A percentile compares a stretch with the other conserved stretches of the same genome.
Conservation (phyloP, 2,888 invertebrate species). For the Andrena marginata region DNA sequence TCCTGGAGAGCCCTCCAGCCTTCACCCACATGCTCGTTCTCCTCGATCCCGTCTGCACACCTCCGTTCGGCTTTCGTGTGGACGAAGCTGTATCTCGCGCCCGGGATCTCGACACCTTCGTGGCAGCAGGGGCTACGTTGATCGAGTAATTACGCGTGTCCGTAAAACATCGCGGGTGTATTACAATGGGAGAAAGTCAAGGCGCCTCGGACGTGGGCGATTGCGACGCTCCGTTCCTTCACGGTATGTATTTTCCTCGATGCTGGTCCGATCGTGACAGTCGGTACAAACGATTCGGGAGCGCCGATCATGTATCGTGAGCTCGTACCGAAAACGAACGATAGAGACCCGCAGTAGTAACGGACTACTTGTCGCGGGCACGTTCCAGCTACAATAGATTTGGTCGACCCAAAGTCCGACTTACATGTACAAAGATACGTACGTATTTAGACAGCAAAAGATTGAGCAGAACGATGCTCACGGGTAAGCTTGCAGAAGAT, state of each 20-base stretch:
- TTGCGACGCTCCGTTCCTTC: slow-evolving; percentile 2
- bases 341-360: too few species aligned
- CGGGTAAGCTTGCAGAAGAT: too few species aligned
- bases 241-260: neutral
- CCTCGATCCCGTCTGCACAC: slow-evolving; percentile 66
- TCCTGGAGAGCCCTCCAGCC: slow-evolving; percentile 83
- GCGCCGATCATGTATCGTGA: neutral
- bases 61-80: slow-evolving; percentile 62
- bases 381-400: too few species aligned
- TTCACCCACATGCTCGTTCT: slow-evolving; percentile 83
- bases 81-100: slow-evolving; percentile 71
- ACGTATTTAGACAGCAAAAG: too few species aligned
- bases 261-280: neutral
- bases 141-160: slow-evolving; percentile 69
- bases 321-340: too few species aligned
- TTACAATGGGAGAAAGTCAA: slow-evolving; percentile 55
- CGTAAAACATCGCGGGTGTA: slow-evolving; percentile 29
- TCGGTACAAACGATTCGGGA: neutral
- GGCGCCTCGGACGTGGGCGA: neutral
- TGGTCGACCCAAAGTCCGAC: too few species aligned
- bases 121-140: slow-evolving; percentile 57
- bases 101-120: slow-evolving; percentile 76
- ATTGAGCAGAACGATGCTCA: too few species aligned
- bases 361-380: too few species aligned
- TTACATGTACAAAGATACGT: too few species aligned